A percentile compares a stretch with the other conserved stretches of the same genome.
phyloP scores from a whole-genome alignment of 2,113 vertebrate species.

The Phyllostomus discolor region DNA sequence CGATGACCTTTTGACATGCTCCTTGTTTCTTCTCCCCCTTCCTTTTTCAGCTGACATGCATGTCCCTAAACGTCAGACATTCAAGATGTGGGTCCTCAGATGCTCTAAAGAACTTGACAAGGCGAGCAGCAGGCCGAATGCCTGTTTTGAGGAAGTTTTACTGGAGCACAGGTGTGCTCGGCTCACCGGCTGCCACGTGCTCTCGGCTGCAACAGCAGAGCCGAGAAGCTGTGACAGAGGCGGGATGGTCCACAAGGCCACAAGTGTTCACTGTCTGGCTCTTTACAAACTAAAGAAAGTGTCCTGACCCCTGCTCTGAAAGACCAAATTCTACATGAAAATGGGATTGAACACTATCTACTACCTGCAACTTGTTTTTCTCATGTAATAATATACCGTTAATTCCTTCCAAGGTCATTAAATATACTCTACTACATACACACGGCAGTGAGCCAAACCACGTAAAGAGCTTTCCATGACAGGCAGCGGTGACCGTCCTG shows the following conservation, averaged over 20 bases:
- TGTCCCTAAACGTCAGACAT: not conserved
- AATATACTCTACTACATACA: not conserved
- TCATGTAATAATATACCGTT: not conserved
- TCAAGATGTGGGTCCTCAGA: not conserved
- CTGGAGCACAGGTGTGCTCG: not conserved
- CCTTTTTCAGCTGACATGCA: not conserved
- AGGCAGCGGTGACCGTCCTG: not conserved
- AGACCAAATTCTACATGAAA: slow-evolving; percentile 1
- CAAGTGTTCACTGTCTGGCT: not conserved
- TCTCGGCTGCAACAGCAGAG: not conserved
- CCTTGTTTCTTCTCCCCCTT: not conserved
- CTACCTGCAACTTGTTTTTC: slow-evolving; percentile 10
- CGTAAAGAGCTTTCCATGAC: not conserved
- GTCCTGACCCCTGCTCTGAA: not conserved
- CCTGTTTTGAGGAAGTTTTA: not conserved
- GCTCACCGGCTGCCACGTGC: not conserved
- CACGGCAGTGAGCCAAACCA: not conserved
- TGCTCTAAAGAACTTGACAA: not conserved
- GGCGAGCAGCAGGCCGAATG: not conserved
- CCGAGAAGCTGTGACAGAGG: not conserved
- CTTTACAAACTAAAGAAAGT: not conserved
- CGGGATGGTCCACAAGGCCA: not conserved
- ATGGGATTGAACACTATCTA: not conserved
- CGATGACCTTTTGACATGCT: not conserved
- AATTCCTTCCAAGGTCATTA: slow-evolving; percentile 8